Evolutionary conservation across 2,113 vertebrate genomes (phyloP), one percentile per base, ranked within the genome.

Genomic region (Chaetodon trifascialis): DNA sequence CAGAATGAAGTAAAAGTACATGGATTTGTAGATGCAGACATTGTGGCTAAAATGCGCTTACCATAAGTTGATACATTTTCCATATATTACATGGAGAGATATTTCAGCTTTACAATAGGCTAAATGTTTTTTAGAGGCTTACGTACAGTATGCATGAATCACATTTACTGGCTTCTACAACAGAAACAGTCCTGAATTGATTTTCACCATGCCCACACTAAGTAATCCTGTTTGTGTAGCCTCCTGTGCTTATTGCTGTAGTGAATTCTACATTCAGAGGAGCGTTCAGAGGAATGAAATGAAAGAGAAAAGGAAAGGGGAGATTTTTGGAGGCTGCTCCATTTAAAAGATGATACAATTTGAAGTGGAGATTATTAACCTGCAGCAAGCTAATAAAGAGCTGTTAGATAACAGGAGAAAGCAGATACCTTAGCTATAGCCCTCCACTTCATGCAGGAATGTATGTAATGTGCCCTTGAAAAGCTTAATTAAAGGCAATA

Each of bases 151-250:
- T 74, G 60, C 73, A 86, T 46, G 42, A 89, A 90, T 83, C 75
- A 86, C 12, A 23, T 80, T 86, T 88, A 49, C 80, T 80, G 87
- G 70, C 80, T 88, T 82, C 73, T 64, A 72, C 81, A 71, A 47
- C 54, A 68, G 74, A 88, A 89, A 85, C 79, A 82, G 65, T 74
- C 38, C 44, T 84, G 76, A 86, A 90, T 81, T 80, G 74, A 91
- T 90, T 91, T 86, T 63, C 71, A 82, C 56, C 75, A 79, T 89
- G 76, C 72, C 85, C 70, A 83, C 76, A 82, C 64, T 71, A 67
- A 87, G 74, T 84, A 89, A 88, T 90, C 80, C 85, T 79, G 81
- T 90, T 90, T 86, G 80, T 79, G 79, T 74, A 66, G 46, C 86
- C 77, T 82, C 69, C 76, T 68, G 47, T 79, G 74, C 36, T 85